phyloP scores from a whole-genome alignment of 2,113 vertebrate species.

The Poicephalus gulielmi region DNA sequence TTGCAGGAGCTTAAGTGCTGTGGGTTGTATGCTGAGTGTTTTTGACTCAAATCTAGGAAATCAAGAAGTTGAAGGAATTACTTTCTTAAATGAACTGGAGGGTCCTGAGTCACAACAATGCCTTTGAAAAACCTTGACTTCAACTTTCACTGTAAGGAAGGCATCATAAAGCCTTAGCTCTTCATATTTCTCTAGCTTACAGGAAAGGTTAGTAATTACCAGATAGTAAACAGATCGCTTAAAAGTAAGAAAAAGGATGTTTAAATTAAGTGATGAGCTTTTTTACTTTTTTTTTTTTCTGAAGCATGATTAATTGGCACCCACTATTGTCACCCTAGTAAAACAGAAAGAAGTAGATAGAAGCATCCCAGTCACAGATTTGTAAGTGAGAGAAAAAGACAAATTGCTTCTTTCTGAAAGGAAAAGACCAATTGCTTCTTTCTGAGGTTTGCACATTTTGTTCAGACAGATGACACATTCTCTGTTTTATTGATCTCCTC shows the following conservation, averaged over 20 bases:
- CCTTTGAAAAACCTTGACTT: background rate
- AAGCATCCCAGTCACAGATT: background rate
- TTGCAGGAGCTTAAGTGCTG: background rate
- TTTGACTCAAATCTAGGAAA: background rate
- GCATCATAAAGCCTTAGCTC: background rate
- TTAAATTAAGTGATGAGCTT: background rate
- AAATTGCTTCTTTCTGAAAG: background rate
- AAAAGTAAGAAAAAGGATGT: background rate
- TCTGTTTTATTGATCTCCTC: background rate
- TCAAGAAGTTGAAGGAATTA: background rate
- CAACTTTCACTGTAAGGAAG: background rate
- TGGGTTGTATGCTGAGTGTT: background rate
- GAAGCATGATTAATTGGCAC: background rate
- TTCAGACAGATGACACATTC: background rate
- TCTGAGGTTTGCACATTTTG: background rate
- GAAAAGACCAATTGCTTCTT: background rate
- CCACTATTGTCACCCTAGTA: background rate
- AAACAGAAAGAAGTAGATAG: background rate
- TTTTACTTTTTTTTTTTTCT: accelerated
- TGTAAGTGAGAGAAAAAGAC: background rate
- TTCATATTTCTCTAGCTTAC: background rate
- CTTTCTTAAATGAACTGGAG: background rate
- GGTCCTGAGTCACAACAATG: background rate
- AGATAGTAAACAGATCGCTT: background rate
- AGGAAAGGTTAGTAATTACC: background rate